phyloP scores from a whole-genome alignment of 2,113 vertebrate species.

The Epinephelus moara region DNA sequence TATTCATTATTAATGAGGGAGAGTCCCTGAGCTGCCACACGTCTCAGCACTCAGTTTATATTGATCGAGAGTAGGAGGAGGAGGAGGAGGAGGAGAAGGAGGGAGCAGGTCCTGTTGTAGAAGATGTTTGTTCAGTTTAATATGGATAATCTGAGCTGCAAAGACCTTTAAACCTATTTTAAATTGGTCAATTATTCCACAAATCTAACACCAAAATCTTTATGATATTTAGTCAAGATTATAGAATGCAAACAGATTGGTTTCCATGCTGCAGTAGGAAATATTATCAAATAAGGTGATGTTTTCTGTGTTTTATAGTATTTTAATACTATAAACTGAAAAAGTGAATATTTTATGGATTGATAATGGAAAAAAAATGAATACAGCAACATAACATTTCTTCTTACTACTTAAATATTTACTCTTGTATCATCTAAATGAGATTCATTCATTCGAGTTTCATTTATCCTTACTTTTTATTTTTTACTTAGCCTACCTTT shows the following conservation, averaged over 20 bases:
- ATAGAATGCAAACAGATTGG: background rate
- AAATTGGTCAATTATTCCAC: background rate
- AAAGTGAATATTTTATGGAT: too few species aligned
- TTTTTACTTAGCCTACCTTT: background rate
- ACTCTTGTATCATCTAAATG: too few species aligned
- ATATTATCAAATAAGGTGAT: background rate
- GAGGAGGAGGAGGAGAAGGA: slow-evolving; percentile 38
- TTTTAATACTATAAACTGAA: too few species aligned
- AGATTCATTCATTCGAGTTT: too few species aligned
- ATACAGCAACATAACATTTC: too few species aligned
- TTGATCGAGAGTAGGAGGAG: slow-evolving; percentile 49
- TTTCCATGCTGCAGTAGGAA: background rate
- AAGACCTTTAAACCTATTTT: background rate
- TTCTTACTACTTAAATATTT: too few species aligned
- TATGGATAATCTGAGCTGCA: background rate
- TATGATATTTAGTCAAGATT: background rate
- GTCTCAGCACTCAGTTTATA: slow-evolving; percentile 61
- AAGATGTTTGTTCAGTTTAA: slow-evolving; percentile 10
- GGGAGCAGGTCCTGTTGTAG: background rate
- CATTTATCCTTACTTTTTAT: too few species aligned
- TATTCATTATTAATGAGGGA: slow-evolving; percentile 78
- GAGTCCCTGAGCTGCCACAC: slow-evolving; percentile 62
- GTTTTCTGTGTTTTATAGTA: too few species aligned
- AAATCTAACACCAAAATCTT: background rate
- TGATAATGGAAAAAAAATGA: too few species aligned